Base-by-base conservation (phyloP, 2,888 invertebrate genomes). In the Caenorhabditis parvicauda region DNA sequence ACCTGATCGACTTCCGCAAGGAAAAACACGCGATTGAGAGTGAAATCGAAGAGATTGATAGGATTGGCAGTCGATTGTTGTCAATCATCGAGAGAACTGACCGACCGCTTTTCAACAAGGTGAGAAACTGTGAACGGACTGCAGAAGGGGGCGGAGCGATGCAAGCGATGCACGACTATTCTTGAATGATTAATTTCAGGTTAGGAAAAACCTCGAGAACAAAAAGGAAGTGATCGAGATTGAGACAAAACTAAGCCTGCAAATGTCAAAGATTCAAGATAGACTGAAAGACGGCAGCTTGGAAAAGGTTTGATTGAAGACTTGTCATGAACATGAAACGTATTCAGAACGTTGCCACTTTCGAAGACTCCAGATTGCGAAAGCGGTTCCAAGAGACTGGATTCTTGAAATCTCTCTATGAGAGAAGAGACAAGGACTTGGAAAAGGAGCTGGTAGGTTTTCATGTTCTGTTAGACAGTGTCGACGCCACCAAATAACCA, bases 181-280 rank as follows among this genome's bases (percentile, higher is more conserved):
- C n/a, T n/a, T n/a, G n/a, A n/a, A n/a, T n/a, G n/a, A n/a, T n/a
- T n/a, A n/a, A n/a, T 35, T 48, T 41, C 19, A 58, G 54, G 54
- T 72, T 3, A 60, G 63, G 6, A 32, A 61, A 19, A 61, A 60
- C 43, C 25, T 72, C 35, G 67, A 66, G 17, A 66, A 62, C 42
- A 63, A 59, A 51, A 56, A 60, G 29, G 70, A 72, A 24, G 48
- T 72, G 25, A 50, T 68, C 17, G 54, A 53, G 28, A 58, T 72
- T 42, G 68, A 72, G 46, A 68, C 70, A 22, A 67, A 68, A 29
- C 49, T 72, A 35, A 48, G 58, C 39, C 43, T 59, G 29, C 72
- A 72, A 44, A 44, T 66, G 54, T 59, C 54, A 28, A 72, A 72
- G 42, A 45, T 67, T 27, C 47, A 60, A 9, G 64, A 69, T 25